Percentiles rank a stretch among this genome's conserved stretches.
Conservation (phyloP, 1,140 invertebrate species). For the Drosophila nasuta region DNA sequence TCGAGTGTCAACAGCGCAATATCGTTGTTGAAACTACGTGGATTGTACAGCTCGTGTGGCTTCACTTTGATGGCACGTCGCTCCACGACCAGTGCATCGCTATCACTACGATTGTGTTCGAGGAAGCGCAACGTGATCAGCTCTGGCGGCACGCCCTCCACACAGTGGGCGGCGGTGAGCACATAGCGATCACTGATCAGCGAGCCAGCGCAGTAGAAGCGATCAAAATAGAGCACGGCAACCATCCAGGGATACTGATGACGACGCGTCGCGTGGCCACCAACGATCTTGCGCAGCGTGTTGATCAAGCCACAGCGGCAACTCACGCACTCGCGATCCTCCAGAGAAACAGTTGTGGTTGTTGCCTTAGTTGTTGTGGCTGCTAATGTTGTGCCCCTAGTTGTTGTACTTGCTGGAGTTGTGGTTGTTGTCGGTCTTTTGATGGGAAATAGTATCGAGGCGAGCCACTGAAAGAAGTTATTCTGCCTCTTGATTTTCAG, state of each 20-base stretch:
- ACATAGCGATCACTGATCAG: slow-evolving; percentile 87
- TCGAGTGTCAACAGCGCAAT: slow-evolving; percentile 91
- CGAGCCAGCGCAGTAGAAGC: slow-evolving; percentile 91
- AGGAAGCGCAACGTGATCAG: slow-evolving; percentile 88
- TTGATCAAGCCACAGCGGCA: slow-evolving; percentile 89
- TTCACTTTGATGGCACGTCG: slow-evolving; percentile 65
- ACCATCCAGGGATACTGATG: slow-evolving; percentile 92
- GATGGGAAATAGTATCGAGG: slow-evolving; percentile 39
- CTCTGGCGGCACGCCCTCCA: slow-evolving; percentile 87
- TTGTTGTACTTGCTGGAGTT: slow-evolving; percentile 6
- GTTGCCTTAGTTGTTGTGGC: slow-evolving; percentile 5
- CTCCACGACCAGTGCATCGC: slow-evolving; percentile 44
- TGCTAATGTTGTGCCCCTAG: slow-evolving; percentile 1
- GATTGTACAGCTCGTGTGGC: slow-evolving; percentile 89
- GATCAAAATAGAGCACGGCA: slow-evolving; percentile 88
- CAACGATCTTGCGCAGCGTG: slow-evolving; percentile 89
- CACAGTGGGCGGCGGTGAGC: slow-evolving; percentile 74
- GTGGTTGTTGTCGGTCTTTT: neutral
- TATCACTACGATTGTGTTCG: slow-evolving; percentile 87
- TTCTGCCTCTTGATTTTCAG: neutral
- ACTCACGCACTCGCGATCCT: slow-evolving; percentile 55
- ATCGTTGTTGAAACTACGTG: slow-evolving; percentile 91
- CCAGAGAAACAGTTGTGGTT: slow-evolving; percentile 21
- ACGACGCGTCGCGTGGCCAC: slow-evolving; percentile 88
- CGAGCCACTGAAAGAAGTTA: slow-evolving; percentile 54